Base-by-base conservation (phyloP, 1,140 invertebrate genomes). In the Asbolus verrucosus region DNA sequence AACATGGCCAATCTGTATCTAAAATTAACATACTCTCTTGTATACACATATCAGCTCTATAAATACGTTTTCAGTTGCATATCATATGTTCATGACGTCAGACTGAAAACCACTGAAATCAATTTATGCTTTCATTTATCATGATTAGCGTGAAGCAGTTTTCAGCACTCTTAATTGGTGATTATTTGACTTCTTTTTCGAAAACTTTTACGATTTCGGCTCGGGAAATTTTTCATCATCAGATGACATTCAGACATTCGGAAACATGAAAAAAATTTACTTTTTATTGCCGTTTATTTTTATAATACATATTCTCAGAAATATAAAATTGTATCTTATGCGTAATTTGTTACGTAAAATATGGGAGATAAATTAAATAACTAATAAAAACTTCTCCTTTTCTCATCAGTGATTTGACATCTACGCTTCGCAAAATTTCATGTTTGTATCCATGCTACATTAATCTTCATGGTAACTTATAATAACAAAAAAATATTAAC, bases 61-160 rank as follows among this genome's bases (percentile, higher is more conserved):
- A 70, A 70, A 70, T 70, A 70, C 61, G 61, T 65, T 46, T 65
- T 65, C 39, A 65, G 68, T 70, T 70, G 68, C 68, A 70, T 70
- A 70, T 70, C 60, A 70, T 70, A 65, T 36, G 61, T 70, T 70
- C 16, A 31, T 70, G 68, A 70, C 68, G 68, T 70, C 68, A 70
- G 62, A 38, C 27, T 31, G 24, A 39, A 50, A 70, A 54, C 61
- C 18, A 65, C 8, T 19, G 24, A 66, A 66, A 63, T 41, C 19
- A 24, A 63, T 63, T 63, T 41, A 41, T 13, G 31, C 30, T 11
- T 38, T 59, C 27, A 31, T 59, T 59, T 59, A 59, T 59, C 27
- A 24, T 24, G 27, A 59, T 59, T 61, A 61, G 15, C 33, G 14
- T 61, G n/a, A 33, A 30, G 13, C 36, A 41, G 21, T 24, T 63